Conservation (phyloP, 1,140 invertebrate species). For the Scaptomyza pallida region DNA sequence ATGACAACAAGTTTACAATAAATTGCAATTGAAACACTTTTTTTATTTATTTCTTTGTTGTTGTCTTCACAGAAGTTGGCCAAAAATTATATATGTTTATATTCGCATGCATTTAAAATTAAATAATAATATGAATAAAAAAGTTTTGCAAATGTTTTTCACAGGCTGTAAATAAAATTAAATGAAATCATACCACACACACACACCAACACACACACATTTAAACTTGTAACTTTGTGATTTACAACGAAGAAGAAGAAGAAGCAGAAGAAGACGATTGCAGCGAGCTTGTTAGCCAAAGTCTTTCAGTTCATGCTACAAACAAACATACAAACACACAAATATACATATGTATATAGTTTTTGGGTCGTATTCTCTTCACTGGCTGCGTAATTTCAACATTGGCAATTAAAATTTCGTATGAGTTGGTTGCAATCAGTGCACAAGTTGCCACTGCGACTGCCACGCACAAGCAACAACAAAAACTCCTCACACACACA, state of each 20-base stretch:
- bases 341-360: neutral
- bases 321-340: too few species aligned
- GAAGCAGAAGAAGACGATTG: constrained; percentile 47
- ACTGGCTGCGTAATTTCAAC: constrained; percentile 73
- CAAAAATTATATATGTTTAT: constrained; percentile 35
- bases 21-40: constrained; percentile 64
- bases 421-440: constrained; percentile 81
- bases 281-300: constrained; percentile 60
- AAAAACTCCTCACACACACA: constrained; percentile 30
- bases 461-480: constrained; percentile 20
- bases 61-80: constrained; percentile 17
- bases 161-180: constrained; percentile 79
- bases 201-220: neutral
- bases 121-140: constrained; percentile 13
- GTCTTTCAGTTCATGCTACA: constrained; percentile 33
- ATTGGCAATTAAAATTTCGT: constrained; percentile 83
- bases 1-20: constrained; percentile 35
- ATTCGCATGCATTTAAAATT: constrained; percentile 49
- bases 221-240: constrained; percentile 77
- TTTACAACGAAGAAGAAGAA: constrained; percentile 54
- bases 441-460: constrained; percentile 63
- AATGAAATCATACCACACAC: constrained; percentile 67
- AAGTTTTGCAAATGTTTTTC: constrained; percentile 38
- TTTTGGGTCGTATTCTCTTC: constrained; percentile 29
- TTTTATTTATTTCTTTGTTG: constrained; percentile 5